Evolutionary conservation across 1,140 invertebrate species (phyloP).

Genomic region (Nylanderia fulva): DNA sequence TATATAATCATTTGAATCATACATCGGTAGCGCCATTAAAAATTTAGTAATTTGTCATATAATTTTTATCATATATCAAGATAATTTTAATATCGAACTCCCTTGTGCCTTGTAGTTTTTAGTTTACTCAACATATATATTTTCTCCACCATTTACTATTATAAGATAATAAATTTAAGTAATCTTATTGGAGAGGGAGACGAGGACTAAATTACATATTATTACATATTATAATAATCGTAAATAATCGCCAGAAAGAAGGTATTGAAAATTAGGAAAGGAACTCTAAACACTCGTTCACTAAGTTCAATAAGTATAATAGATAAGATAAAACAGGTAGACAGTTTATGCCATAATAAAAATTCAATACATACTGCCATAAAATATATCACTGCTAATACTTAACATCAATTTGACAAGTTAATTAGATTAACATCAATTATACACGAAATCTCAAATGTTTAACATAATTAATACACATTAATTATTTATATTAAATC

Average conservation of each 20-base stretch:
- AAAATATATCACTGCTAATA: not conserved
- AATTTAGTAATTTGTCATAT: not conserved
- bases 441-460: slow-evolving; percentile 13
- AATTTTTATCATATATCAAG: not conserved
- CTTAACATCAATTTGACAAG: not conserved
- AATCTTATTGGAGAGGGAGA: not conserved
- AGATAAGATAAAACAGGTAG: slow-evolving; percentile 6
- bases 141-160: not conserved
- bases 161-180: not conserved
- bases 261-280: not conserved
- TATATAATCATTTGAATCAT: not conserved
- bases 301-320: too few relatives aligned
- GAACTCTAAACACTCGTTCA: not conserved
- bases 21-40: not conserved
- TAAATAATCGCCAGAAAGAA: not conserved
- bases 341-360: slow-evolving; percentile 41
- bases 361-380: slow-evolving; percentile 45
- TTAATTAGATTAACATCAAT: not conserved
- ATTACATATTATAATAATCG: not conserved
- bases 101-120: slow-evolving; percentile 20
- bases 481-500: slow-evolving; percentile 9
- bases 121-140: slow-evolving; percentile 8
- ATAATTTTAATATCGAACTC: slow-evolving; percentile 15
- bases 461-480: slow-evolving; percentile 9
- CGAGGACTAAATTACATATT: not conserved